Base-by-base conservation (phyloP, 2,797 vertebrate species). In the Thamnophis elegans region DNA sequence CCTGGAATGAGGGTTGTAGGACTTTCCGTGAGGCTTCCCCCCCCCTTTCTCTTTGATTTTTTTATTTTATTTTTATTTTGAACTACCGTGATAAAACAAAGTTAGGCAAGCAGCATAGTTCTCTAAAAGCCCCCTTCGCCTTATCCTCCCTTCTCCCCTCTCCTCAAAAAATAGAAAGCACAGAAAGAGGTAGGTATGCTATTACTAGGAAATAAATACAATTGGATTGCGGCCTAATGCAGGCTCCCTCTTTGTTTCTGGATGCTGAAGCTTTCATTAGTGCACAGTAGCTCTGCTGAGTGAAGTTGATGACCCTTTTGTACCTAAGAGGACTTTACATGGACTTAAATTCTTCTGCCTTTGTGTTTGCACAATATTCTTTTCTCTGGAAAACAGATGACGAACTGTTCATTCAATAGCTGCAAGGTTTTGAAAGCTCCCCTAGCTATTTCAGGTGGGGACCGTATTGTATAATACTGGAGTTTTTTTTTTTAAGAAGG, bases 341-440 rank as follows among this genome's bases (percentile, higher is more conserved):
- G 97, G 96, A 96, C 96, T 97, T 97, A 94, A 96, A 95, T 96
- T 95, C 95, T 96, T 92, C 93, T 95, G 94, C 95, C 93, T 97
- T 98, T 98, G 94, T 97, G 89, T 94, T 62, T 13, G 91, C 95
- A 96, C 95, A 96, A 91, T 55, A 6, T 96, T 94, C 95, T 95
- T 97, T 97, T 97, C 94, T 96, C 89, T 53, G 96, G 94, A 97
- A 98, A 98, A 96, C 97, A 97, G 97, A 95, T 97, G 97, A 96
- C 96, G 96, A 97, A 97, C 97, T 95, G 97, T 98, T 98, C 96
- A 97, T 97, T 98, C 96, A 95, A 98, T 97, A 97, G 97, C 97
- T 97, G 93, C 95, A 96, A 97, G 96, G 96, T 98, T 98, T 94
- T 95, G 95, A 97, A 95, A 96, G 62, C 91, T 32, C 93, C 94